A percentile compares a stretch with the other conserved stretches of the same genome.
These are phyloP conservation scores for Penaeus indicus DNA, from an alignment of 1,140 invertebrate species.

Conservation along the genomic window DNA sequence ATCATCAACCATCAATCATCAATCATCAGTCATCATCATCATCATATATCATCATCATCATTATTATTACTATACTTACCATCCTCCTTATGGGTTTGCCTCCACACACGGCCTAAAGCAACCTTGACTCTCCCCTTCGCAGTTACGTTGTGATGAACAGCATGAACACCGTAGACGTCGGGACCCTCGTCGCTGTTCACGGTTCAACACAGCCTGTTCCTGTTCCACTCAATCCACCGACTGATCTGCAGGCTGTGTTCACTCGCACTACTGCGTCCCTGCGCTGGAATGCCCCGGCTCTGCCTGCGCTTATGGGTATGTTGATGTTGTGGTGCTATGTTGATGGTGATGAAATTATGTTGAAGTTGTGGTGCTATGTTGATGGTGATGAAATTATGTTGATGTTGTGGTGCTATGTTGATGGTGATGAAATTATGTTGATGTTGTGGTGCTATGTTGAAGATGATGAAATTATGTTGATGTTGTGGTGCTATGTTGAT, in stretches of 20 bases:
- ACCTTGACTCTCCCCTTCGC: slow-evolving; percentile 80
- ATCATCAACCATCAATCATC: no score
- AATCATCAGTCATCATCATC: no score
- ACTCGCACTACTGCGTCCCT: slow-evolving; percentile 67
- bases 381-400: no score
- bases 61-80: no score
- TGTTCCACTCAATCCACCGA: slow-evolving; percentile 82
- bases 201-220: slow-evolving; percentile 81
- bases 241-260: slow-evolving; percentile 82
- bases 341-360: neutral
- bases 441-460: neutral
- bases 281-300: slow-evolving; percentile 75
- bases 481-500: neutral
- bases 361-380: neutral
- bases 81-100: no score
- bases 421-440: neutral
- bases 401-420: neutral
- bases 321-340: neutral
- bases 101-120: slow-evolving; percentile 32
- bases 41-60: no score
- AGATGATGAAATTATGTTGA: no score
- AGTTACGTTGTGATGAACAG: slow-evolving; percentile 74
- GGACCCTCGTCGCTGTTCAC: slow-evolving; percentile 67
- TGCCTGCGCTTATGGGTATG: slow-evolving; percentile 79
- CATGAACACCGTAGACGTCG: slow-evolving; percentile 55